Conservation (phyloP, 2,797 vertebrate species). For the Telmatherina bonti region DNA sequence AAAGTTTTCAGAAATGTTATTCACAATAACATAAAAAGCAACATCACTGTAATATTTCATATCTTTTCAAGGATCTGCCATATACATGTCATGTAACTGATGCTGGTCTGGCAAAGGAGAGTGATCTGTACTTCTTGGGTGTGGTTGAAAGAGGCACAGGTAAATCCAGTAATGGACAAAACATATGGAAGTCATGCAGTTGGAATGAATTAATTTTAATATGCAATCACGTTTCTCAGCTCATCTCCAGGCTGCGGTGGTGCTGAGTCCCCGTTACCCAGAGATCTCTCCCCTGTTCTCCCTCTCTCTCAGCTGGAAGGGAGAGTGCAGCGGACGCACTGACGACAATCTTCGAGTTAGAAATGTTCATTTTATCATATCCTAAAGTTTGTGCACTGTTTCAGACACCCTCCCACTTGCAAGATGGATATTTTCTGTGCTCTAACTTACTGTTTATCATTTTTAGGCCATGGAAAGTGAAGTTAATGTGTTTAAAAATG, state of each 20-base stretch:
- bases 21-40: neutral
- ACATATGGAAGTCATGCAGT: neutral
- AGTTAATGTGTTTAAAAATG: conserved; percentile 92
- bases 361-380: neutral
- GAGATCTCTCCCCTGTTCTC: conserved; percentile 92
- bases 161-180: conserved; percentile 43
- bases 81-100: conserved; percentile 91
- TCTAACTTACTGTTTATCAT: neutral
- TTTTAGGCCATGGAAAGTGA: conserved; percentile 95
- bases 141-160: conserved; percentile 97
- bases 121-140: conserved; percentile 92
- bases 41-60: conserved; percentile 2
- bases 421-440: neutral
- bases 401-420: neutral
- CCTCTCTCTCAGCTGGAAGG: conserved; percentile 95
- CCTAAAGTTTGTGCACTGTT: neutral
- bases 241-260: conserved; percentile 90
- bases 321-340: conserved; percentile 89
- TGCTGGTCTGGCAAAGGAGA: conserved; percentile 89
- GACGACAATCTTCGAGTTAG: conserved; percentile 95
- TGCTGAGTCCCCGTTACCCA: conserved; percentile 93
- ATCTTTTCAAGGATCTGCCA: conserved; percentile 81
- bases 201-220: neutral
- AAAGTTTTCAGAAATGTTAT: neutral
- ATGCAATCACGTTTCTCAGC: conserved; percentile 75